Base-by-base conservation (phyloP, 2,797 vertebrate genomes). In the Yasuhikotakia modesta region DNA sequence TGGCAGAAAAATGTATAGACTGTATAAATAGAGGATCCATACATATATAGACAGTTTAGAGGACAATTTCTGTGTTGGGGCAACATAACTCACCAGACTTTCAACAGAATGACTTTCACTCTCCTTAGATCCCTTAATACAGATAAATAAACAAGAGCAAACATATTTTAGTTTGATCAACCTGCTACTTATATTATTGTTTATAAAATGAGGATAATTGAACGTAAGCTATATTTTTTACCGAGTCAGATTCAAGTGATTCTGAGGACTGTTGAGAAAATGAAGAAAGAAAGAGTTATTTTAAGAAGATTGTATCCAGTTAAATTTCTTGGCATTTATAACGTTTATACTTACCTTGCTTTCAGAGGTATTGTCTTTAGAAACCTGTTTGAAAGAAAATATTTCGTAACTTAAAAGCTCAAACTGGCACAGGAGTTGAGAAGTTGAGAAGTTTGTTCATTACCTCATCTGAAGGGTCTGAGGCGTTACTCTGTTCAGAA, bases 161-260 rank as follows among this genome's bases (percentile, higher is more conserved):
- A 17, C 12, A 45, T 0, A 55, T 30, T 66, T 46, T 43, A 45
- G 5, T 30, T 6, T 12, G 16, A 58, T 58, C 48, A 1, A 24
- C n/a, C 1, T 10, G 3, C 35, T 17, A 12, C 6, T 21, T 11
- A 12, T 32, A 30, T 27, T 21, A 0, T 4, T 53, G 48, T 30
- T 45, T 48, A 3, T 48, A 2, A 45, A 63, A 61, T 16, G 0
- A 30, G 19, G 16, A 7, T 13, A 35, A 3, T 35, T 48, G 1
- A 12, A 52, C 61, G 27, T 17, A 13, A 43, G 12, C 60, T 13
- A 5, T 30, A 22, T 22, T 46, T 35, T 39, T 12, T 74, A 92
- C 92, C 88, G 55, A 92, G 17, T 70, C 80, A 2, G 88, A 88
- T 76, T 92, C 89, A 60, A 7, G 13, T 11, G 91, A 91, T 80